A percentile compares a stretch with the other conserved stretches of the same genome.
Evolutionary conservation across 2,113 vertebrate species (phyloP).

Genomic region (Jacana jacana): DNA sequence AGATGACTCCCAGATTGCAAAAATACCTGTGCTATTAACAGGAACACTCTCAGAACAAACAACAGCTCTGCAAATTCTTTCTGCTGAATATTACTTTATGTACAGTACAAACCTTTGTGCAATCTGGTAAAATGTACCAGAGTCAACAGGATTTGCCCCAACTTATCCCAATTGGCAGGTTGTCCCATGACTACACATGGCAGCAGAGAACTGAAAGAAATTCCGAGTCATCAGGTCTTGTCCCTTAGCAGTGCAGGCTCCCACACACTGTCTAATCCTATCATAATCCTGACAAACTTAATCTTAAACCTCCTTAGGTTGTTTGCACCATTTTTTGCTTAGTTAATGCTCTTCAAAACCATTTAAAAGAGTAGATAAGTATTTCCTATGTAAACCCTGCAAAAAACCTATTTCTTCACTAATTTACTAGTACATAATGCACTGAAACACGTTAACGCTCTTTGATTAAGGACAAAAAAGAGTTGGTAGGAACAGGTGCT

Average conservation of each 20-base stretch:
- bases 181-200: rapidly evolving
- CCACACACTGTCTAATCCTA: neutral
- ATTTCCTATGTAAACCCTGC: neutral
- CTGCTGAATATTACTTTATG: neutral
- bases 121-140: neutral
- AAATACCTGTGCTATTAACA: neutral
- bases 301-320: neutral
- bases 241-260: neutral
- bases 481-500: neutral
- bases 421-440: neutral
- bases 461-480: neutral
- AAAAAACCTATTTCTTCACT: rapidly evolving
- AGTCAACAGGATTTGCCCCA: neutral
- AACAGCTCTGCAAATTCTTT: neutral
- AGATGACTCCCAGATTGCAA: neutral
- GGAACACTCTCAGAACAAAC: neutral
- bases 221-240: neutral
- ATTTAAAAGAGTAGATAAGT: neutral
- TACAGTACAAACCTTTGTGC: neutral
- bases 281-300: neutral
- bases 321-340: neutral
- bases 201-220: neutral
- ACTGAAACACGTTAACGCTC: neutral
- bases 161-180: neutral
- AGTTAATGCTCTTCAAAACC: neutral